Base-by-base conservation (phyloP, 2,797 vertebrate species). In the Fistularia tabacaria region DNA sequence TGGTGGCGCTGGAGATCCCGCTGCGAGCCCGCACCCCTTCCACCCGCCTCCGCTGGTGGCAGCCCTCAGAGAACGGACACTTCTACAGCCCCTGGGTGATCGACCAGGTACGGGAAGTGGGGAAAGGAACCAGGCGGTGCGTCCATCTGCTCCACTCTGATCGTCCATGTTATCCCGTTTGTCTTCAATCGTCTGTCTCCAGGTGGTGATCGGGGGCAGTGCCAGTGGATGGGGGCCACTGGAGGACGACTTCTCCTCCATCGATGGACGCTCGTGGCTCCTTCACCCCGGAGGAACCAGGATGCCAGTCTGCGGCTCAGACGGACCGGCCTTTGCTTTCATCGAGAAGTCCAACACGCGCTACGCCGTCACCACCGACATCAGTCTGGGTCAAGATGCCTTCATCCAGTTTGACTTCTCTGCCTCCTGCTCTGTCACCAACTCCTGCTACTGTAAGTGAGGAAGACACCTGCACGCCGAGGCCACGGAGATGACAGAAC, bases 31-130 rank as follows among this genome's bases (percentile, higher is more conserved):
- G 93, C 3, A 94, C 94, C 0, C 12, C 86, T 11, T 92, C 93
- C 49, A 95, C 97, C 1, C 93, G 94, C 5, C 88, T 99, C 12
- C 94, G 94, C 69, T 99, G 96, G 96, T 99, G 97, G 97, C 97
- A 99, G 3, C 97, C 97, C 0, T 98, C 96, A 0, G 95, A 96
- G 49, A 94, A 93, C 0, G 97, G 96, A 14, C 95, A 98, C 73
- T 98, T 98, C 85, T 96, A 95, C 77, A 98, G 95, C 36, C 97
- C 97, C n/a, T 99, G 97, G 97, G 97, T 98, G 54, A 98, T 99
- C 1, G 97, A 99, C 83, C 96, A 99, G 93, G 97, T 98, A 83
- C 37, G 51, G 7, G 59, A 15, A 65, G 79, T 74, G 38, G 53
- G 41, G 43, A 59, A 6, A 43, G 46, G 43, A 10, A 51, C 39